A percentile compares a stretch with the other conserved stretches of the same genome.
These are phyloP conservation scores for Decapterus maruadsi DNA, from an alignment of 2,797 vertebrate genomes.

Conservation along the genomic window DNA sequence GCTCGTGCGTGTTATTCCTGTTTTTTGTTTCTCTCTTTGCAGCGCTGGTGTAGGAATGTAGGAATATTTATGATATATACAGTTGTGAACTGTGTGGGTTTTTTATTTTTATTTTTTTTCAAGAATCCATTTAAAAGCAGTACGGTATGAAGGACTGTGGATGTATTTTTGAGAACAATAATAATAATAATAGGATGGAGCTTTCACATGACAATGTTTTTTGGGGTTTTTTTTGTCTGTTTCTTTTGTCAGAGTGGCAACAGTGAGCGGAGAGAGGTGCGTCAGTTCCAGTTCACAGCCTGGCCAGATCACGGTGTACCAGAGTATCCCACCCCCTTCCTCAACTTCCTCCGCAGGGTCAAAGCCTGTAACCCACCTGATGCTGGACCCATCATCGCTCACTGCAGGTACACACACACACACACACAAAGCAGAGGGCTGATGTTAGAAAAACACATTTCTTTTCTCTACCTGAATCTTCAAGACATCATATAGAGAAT, in stretches of 20 bases:
- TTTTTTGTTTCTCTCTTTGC: not conserved
- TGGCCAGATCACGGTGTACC: constrained; percentile 98
- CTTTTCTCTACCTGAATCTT: not conserved
- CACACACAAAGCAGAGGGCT: not conserved
- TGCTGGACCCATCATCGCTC: constrained; percentile 94
- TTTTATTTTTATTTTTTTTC: not conserved
- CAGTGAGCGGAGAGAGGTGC: constrained; percentile 96
- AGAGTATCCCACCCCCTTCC: constrained; percentile 96
- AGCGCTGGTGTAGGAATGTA: not conserved
- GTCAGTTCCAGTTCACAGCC: constrained; percentile 98
- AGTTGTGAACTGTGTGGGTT: not conserved
- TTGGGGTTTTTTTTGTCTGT: not conserved
- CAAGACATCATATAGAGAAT: no score
- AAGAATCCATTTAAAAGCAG: not conserved
- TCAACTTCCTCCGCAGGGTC: constrained; percentile 97
- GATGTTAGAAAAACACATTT: not conserved
- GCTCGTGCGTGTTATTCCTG: not conserved
- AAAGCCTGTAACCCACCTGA: constrained; percentile 98
- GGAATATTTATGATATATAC: not conserved
- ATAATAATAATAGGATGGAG: not conserved
- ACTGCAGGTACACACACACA: constrained; percentile 91
- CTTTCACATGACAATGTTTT: not conserved
- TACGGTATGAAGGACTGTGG: not conserved
- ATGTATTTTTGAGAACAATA: constrained; percentile 3
- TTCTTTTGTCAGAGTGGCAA: constrained; percentile 90